A percentile compares a stretch with the other conserved stretches of the same genome.
phyloP scores from a whole-genome alignment of 2,797 vertebrate genomes.

The Kryptolebias ocellatus region DNA sequence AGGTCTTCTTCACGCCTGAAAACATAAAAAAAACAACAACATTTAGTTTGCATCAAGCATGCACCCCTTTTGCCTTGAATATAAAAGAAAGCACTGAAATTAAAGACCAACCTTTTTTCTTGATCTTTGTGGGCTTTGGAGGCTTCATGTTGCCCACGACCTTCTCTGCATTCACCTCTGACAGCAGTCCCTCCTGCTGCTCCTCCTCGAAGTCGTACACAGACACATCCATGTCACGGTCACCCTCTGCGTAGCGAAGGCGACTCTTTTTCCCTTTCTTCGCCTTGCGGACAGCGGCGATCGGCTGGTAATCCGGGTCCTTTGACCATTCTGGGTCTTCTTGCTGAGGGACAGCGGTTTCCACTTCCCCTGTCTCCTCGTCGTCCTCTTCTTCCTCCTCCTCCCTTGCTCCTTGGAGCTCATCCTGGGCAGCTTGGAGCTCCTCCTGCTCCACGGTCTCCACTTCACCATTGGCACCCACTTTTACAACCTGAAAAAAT shows the following conservation, averaged over 20 bases:
- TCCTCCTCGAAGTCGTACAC: constrained; percentile 99
- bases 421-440: constrained; percentile 80
- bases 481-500: constrained; percentile 89
- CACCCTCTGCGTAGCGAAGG: constrained; percentile 94
- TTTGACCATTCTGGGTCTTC: constrained; percentile 93
- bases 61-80: too few relatives aligned
- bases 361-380: constrained; percentile 81
- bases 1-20: constrained; percentile 97
- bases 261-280: constrained; percentile 98
- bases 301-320: constrained; percentile 96
- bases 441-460: constrained; percentile 96
- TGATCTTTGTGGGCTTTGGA: constrained; percentile 98
- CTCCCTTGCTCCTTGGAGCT: constrained; percentile 73
- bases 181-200: constrained; percentile 94
- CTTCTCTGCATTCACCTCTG: constrained; percentile 97
- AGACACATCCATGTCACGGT: constrained; percentile 96
- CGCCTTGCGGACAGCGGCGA: constrained; percentile 84
- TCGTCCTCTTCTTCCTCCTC: constrained; percentile 50
- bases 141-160: constrained; percentile 99
- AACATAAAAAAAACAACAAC: not conserved
- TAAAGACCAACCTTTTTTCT: constrained; percentile 91
- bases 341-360: constrained; percentile 65
- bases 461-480: constrained; percentile 97
- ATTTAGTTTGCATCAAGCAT: too few relatives aligned
- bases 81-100: not conserved